Conservation (phyloP, 2,888 invertebrate species). For the Eristalinus aeneus region DNA sequence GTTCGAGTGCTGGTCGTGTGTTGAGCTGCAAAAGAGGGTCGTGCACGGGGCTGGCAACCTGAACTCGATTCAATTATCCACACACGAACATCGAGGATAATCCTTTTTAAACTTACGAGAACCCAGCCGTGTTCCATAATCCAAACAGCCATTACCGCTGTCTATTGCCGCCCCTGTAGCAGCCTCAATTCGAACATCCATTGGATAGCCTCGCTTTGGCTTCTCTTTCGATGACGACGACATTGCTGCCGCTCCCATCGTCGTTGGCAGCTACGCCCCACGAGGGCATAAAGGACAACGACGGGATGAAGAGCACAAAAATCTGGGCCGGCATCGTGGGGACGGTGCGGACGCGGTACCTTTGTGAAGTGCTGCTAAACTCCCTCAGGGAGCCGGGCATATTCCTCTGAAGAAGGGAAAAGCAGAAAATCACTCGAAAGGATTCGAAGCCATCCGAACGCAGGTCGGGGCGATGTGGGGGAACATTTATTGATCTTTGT, state of each 20-base stretch:
- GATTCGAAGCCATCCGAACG: background rate
- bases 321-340: constrained; percentile 3
- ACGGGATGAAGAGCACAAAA: constrained; percentile 4
- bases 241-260: constrained; percentile 2
- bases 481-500: constrained; percentile 61
- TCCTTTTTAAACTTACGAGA: constrained; percentile 65
- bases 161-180: constrained; percentile 57
- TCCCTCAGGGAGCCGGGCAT: constrained; percentile 13
- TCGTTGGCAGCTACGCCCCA: constrained; percentile 15
- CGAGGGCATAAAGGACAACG: constrained; percentile 39
- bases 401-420: background rate
- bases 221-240: background rate
- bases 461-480: background rate
- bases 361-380: constrained; percentile 37
- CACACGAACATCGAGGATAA: constrained; percentile 62
- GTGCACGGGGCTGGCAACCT: constrained; percentile 43
- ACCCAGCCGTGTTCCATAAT: constrained; percentile 57
- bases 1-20: constrained; percentile 31
- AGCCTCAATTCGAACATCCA: constrained; percentile 41
- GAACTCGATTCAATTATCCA: constrained; percentile 67
- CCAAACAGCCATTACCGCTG: constrained; percentile 49
- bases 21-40: background rate
- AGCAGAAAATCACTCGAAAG: constrained; percentile 3
- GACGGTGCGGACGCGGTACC: constrained; percentile 2
- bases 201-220: background rate